Evolutionary conservation across 2,888 invertebrate genomes (phyloP), one percentile per base, ranked within the genome.

Genomic region (Mythimna vitellina): DNA sequence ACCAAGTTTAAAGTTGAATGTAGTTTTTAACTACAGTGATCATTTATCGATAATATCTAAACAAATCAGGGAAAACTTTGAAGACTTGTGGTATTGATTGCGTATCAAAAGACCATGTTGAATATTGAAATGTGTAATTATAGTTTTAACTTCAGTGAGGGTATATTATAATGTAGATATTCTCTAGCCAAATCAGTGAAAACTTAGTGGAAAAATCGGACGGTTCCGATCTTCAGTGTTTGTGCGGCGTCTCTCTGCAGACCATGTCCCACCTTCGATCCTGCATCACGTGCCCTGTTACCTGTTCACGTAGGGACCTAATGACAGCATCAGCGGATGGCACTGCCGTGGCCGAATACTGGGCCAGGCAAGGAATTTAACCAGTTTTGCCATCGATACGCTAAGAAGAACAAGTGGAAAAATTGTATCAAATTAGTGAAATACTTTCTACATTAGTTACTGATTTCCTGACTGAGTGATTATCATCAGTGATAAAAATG

Each of bases 401-500:
- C n/a, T n/a, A n/a, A n/a, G n/a, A n/a, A n/a, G n/a, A n/a, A n/a
- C n/a, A n/a, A 22, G 6, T 38, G 14, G 14, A 14, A 12, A 38
- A 60, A 3, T 12, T n/a, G 58, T 35, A 38, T 6, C 22, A 60
- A 60, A 14, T 38, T 4, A 54, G 22, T 25, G 38, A 8, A 12
- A 3, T 12, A 7, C 35, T 58, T 3, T 12, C 25, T 25, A 1
- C 25, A n/a, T 25, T 14, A 12, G 12, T n/a, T n/a, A 38, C 38
- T 7, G 7, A 12, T 58, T 29, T 29, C 17, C 25, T 20, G 4
- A 54, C n/a, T 51, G 29, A 8, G 8, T 60, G 29, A 17, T 22
- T 56, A 20, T 42, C 54, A 22, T 56, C 20, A 49, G 53, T 79
- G 29, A 1, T 78, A 38, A 58, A 56, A 35, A 82, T 82, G 84